These are phyloP conservation scores for Timema podura DNA, from an alignment of 2,888 invertebrate genomes.

Conservation along the genomic window DNA sequence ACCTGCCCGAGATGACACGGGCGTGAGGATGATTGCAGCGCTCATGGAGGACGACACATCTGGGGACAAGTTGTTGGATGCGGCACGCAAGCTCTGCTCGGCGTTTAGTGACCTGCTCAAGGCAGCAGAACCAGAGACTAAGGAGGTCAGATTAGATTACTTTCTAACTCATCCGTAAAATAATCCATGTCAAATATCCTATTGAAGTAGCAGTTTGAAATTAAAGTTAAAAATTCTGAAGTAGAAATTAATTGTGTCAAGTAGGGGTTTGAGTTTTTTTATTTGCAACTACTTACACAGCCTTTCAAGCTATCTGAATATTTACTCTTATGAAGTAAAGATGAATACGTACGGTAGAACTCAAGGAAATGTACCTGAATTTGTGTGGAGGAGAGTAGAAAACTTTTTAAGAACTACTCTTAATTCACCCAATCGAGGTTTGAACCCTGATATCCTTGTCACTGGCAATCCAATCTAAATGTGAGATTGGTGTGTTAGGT, in stretches of 20 bases:
- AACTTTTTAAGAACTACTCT: too few relatives aligned
- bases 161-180: background rate
- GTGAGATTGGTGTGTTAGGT: too few relatives aligned
- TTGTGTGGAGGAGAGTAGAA: too few relatives aligned
- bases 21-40: conserved; percentile 92
- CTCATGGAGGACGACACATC: conserved; percentile 82
- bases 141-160: conserved; percentile 58
- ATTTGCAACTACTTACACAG: background rate
- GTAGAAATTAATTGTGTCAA: background rate
- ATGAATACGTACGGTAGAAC: background rate
- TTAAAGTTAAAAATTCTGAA: too few relatives aligned
- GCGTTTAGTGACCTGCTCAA: conserved; percentile 93
- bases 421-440: too few relatives aligned
- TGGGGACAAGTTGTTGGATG: conserved; percentile 84
- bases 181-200: background rate
- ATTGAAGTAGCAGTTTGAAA: background rate
- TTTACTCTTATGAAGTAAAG: background rate
- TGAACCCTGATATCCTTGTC: too few relatives aligned
- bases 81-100: conserved; percentile 84
- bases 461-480: too few relatives aligned
- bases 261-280: background rate
- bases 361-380: too few relatives aligned
- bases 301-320: background rate
- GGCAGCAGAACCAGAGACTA: conserved; percentile 92
- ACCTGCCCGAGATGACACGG: conserved; percentile 95